Conservation (phyloP, 1,140 invertebrate species). For the Meloidogyne floridensis region DNA sequence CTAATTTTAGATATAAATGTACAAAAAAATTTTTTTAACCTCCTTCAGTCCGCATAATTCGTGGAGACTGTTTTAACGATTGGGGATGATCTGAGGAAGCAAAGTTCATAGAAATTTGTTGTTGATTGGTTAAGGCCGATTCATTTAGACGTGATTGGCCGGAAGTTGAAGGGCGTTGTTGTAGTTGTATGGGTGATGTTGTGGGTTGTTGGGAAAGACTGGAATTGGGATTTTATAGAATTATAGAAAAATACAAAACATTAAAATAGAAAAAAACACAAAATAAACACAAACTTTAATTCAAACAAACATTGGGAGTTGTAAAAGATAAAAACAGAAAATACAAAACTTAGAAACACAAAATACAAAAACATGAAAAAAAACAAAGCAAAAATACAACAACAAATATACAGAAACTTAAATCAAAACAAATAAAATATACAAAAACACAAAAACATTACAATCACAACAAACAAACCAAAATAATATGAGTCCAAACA, state of each 20-base stretch:
- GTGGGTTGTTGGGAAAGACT: neutral
- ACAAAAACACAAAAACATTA: too few species aligned
- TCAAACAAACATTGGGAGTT: too few species aligned
- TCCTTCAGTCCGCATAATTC: neutral
- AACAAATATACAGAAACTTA: too few species aligned
- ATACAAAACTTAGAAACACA: too few species aligned
- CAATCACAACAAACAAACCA: too few species aligned
- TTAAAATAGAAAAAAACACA: neutral
- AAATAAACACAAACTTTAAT: neutral
- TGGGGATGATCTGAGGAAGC: neutral
- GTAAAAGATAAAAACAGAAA: too few species aligned
- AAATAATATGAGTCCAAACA: too few species aligned
- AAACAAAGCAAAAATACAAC: too few species aligned
- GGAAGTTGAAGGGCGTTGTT: neutral
- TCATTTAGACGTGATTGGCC: neutral
- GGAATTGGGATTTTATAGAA: neutral
- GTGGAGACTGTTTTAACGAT: neutral
- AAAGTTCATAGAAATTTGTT: neutral
- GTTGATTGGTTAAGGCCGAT: neutral
- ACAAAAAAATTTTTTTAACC: too few species aligned
- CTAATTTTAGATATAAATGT: neutral
- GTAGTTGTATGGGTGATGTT: neutral
- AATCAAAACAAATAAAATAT: too few species aligned
- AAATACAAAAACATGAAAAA: too few species aligned
- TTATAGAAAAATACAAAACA: neutral